Conservation (phyloP, 2,113 vertebrate species). For the Ahaetulla prasina region DNA sequence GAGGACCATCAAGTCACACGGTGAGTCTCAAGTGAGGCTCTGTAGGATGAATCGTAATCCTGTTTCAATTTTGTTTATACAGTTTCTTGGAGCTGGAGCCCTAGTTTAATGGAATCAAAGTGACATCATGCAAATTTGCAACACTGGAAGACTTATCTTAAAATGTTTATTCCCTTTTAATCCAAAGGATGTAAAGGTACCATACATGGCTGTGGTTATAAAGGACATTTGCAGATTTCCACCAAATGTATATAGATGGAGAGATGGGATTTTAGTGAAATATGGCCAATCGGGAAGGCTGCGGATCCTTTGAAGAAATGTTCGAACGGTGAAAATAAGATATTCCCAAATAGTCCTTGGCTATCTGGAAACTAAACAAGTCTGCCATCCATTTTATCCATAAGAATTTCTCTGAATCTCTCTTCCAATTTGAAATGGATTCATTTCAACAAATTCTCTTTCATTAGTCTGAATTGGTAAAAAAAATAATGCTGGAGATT, state of each 20-base stretch:
- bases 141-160: background rate
- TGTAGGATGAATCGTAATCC: background rate
- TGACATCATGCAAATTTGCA: background rate
- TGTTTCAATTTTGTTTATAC: background rate
- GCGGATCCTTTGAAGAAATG: background rate
- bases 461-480: background rate
- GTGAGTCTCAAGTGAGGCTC: slow-evolving; percentile 68
- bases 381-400: background rate
- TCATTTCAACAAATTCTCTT: background rate
- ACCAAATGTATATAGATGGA: background rate
- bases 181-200: background rate
- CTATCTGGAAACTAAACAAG: background rate
- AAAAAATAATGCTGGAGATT: background rate
- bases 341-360: background rate
- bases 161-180: background rate
- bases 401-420: background rate
- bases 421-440: background rate
- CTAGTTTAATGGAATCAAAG: accelerated
- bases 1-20: slow-evolving; percentile 62
- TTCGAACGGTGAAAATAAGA: background rate
- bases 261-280: background rate
- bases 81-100: accelerated
- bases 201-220: background rate
- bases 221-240: background rate
- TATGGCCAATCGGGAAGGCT: background rate